phyloP scores from a whole-genome alignment of 2,797 vertebrate genomes.

The Galago senegalensis region DNA sequence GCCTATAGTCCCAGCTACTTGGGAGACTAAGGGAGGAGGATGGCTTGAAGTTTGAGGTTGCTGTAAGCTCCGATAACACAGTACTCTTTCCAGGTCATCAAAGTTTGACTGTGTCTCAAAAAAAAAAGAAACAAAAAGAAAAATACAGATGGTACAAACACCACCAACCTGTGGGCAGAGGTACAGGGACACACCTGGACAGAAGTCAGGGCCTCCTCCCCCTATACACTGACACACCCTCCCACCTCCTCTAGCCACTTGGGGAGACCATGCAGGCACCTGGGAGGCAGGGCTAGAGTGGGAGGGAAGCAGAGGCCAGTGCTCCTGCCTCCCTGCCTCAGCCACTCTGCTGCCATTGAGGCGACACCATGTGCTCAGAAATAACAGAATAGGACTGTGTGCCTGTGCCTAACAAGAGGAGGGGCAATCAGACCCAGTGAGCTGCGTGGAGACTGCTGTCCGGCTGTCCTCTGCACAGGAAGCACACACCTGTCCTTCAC shows the following conservation, averaged over 20 bases:
- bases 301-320: not conserved
- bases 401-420: not conserved
- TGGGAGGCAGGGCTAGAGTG: not conserved
- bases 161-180: not conserved
- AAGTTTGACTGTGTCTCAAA: no score
- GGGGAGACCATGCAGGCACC: not conserved
- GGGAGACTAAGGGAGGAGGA: no score
- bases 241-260: no score
- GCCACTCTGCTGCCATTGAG: not conserved
- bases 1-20: no score
- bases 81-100: no score
- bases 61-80: no score
- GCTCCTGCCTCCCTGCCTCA: not conserved
- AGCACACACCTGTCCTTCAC: not conserved
- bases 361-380: not conserved
- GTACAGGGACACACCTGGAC: no score
- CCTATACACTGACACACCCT: fast-evolving
- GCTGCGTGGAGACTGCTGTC: fast-evolving
- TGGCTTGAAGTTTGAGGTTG: no score
- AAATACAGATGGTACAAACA: not conserved
- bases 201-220: not conserved
- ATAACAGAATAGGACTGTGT: not conserved
- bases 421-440: no score
- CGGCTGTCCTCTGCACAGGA: not conserved
- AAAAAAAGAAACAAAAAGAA: no score